These are phyloP conservation scores for Cryptoleucopteryx plumbea DNA, from an alignment of 2,113 vertebrate genomes.

Conservation along the genomic window DNA sequence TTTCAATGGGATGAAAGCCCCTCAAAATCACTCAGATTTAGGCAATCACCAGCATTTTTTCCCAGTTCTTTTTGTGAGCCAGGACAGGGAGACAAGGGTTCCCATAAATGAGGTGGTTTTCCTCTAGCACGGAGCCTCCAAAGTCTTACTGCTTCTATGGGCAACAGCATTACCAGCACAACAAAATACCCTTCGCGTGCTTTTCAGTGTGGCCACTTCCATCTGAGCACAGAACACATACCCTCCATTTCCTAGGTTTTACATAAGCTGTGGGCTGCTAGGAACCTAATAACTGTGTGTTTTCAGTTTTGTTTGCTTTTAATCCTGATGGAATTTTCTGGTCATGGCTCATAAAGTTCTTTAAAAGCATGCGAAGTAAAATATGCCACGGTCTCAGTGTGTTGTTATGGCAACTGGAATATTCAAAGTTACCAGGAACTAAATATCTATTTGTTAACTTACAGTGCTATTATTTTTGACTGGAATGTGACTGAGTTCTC, in stretches of 20 bases:
- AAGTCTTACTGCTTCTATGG: not conserved
- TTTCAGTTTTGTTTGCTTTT: not conserved
- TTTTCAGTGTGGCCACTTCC: not conserved
- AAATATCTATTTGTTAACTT: not conserved
- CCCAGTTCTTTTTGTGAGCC: not conserved
- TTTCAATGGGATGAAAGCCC: not conserved
- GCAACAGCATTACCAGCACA: not conserved
- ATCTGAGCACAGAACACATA: not conserved
- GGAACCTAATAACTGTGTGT: not conserved
- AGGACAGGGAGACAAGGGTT: not conserved
- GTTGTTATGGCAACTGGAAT: slow-evolving; percentile 33
- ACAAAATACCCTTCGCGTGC: not conserved
- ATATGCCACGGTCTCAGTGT: not conserved
- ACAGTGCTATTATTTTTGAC: not conserved
- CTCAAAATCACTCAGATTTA: not conserved
- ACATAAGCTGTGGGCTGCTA: not conserved
- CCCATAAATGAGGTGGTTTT: not conserved
- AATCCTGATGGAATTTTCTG: slow-evolving; percentile 16
- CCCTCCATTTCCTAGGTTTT: not conserved
- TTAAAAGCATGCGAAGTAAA: slow-evolving; percentile 8
- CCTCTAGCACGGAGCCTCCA: not conserved
- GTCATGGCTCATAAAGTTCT: slow-evolving; percentile 13
- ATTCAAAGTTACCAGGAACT: not conserved
- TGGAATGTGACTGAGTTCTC: not conserved
- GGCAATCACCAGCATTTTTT: not conserved